A percentile compares a stretch with the other conserved stretches of the same genome.
Conservation (phyloP, 2,797 vertebrate genomes). For the Trachops cirrhosus region DNA sequence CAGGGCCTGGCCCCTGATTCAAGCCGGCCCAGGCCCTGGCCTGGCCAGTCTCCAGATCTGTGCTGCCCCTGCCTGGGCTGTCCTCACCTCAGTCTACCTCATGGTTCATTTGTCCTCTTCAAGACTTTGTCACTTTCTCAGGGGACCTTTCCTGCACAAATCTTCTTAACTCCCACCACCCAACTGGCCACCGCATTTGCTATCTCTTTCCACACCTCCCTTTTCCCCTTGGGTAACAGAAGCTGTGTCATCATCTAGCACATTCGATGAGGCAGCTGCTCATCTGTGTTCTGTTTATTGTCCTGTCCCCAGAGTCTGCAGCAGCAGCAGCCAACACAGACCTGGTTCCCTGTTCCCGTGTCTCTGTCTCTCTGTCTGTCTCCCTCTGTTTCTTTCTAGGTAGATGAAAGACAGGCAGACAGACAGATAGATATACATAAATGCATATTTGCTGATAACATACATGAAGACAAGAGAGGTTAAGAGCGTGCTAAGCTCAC, state of each 20-base stretch:
- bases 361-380: neutral
- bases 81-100: neutral
- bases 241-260: too few relatives aligned
- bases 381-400: neutral
- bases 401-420: neutral
- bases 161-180: neutral
- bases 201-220: neutral
- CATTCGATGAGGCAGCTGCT: neutral
- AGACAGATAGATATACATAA: neutral
- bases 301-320: neutral
- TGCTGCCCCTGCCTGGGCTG: rapidly evolving
- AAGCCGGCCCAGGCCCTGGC: rapidly evolving
- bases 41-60: rapidly evolving
- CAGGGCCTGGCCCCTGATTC: rapidly evolving
- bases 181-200: neutral
- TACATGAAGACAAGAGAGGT: rapidly evolving
- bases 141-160: neutral
- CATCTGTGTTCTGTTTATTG: neutral
- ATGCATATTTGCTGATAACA: neutral
- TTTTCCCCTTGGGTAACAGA: neutral
- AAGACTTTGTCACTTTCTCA: neutral
- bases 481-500: neutral
- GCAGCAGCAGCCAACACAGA: rapidly evolving
- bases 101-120: neutral
- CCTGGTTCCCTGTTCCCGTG: neutral